Evolutionary conservation across 2,113 vertebrate species (phyloP).

Genomic region (Apus apus): DNA sequence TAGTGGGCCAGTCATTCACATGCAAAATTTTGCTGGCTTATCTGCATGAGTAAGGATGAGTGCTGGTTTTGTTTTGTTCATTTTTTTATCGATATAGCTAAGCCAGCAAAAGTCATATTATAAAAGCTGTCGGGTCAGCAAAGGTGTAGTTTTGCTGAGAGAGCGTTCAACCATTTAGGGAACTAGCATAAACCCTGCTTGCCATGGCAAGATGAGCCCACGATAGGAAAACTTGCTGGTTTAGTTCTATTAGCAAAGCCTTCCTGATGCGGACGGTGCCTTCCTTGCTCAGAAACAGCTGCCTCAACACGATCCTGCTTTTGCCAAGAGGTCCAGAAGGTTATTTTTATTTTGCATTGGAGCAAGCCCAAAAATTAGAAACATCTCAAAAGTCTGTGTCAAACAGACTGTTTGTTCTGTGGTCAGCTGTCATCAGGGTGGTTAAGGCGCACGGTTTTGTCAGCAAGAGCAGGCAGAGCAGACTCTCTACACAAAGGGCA

Average conservation of each 20-base stretch:
- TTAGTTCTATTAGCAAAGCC: background rate
- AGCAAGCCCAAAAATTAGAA: background rate
- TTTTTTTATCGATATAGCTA: slow-evolving; percentile 32
- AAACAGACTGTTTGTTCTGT: background rate
- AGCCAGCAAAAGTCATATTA: slow-evolving; percentile 24
- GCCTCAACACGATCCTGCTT: background rate
- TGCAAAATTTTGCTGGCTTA: background rate
- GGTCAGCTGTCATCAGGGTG: background rate
- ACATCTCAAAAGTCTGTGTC: background rate
- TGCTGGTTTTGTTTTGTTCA: background rate
- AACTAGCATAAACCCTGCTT: slow-evolving; percentile 4
- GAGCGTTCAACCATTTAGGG: background rate
- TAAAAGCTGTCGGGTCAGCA: slow-evolving; percentile 36
- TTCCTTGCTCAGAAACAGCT: background rate
- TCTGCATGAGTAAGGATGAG: background rate
- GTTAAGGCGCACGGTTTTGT: background rate
- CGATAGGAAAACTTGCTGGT: background rate
- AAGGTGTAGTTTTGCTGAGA: slow-evolving; percentile 50
- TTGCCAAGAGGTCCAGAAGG: background rate
- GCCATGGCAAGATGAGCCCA: background rate
- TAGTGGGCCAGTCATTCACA: background rate
- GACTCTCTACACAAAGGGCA: background rate
- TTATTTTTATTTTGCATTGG: background rate
- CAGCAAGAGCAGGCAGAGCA: background rate
- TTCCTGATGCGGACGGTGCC: background rate